These are phyloP conservation scores for Squalus acanthias DNA, from an alignment of 2,797 vertebrate species.

Conservation along the genomic window DNA sequence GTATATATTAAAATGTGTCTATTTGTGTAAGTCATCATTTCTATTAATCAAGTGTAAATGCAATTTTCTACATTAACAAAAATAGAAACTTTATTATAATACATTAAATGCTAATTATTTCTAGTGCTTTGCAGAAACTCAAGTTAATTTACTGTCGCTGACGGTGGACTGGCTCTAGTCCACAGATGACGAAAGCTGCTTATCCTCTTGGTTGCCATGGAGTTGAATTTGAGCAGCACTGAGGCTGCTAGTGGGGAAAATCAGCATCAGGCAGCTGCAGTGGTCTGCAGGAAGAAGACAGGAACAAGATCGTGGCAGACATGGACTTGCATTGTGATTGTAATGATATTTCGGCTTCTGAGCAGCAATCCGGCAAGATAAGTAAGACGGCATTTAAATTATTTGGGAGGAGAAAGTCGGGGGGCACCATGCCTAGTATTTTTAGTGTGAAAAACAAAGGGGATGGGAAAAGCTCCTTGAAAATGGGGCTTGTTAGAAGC, in stretches of 20 bases:
- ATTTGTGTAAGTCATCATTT: slow-evolving; percentile 6
- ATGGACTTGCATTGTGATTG: slow-evolving; percentile 87
- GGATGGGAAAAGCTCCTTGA: slow-evolving; percentile 62
- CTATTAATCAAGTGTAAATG: neutral
- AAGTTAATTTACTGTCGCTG: slow-evolving; percentile 55
- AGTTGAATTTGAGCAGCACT: slow-evolving; percentile 58
- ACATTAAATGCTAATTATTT: slow-evolving; percentile 39
- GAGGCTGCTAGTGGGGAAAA: slow-evolving; percentile 58
- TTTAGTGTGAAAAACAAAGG: slow-evolving; percentile 90
- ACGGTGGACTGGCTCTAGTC: slow-evolving; percentile 69
- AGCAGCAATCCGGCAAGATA: slow-evolving; percentile 85
- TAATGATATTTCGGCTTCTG: slow-evolving; percentile 71
- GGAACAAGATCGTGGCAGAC: slow-evolving; percentile 57
- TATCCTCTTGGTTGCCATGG: slow-evolving; percentile 67
- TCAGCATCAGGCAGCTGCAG: slow-evolving; percentile 53
- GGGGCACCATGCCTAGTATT: slow-evolving; percentile 82
- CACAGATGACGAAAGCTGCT: slow-evolving; percentile 79
- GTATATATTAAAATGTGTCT: neutral
- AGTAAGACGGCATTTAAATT: slow-evolving; percentile 96
- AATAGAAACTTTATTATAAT: slow-evolving; percentile 11
- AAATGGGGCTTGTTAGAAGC: slow-evolving; percentile 77
- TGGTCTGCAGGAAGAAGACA: slow-evolving; percentile 49
- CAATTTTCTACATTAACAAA: neutral
- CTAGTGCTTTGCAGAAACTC: slow-evolving; percentile 46
- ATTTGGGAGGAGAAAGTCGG: slow-evolving; percentile 82